phyloP scores from a whole-genome alignment of 1,140 invertebrate genomes.

The Diachasma alloeum region DNA sequence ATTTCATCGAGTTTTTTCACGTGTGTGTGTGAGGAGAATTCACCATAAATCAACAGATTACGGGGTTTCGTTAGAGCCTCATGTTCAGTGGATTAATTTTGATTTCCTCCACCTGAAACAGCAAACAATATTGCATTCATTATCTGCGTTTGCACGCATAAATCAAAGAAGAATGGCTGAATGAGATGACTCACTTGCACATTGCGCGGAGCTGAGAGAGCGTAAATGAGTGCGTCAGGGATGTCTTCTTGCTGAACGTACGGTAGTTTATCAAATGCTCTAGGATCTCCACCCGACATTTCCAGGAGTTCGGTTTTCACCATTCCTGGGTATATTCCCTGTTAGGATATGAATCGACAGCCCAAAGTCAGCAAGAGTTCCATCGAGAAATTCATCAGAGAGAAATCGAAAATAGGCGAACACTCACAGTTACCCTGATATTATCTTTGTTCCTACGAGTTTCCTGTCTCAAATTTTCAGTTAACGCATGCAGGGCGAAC shows the following conservation, averaged over 20 bases:
- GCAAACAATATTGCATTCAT: background rate
- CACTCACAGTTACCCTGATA: constrained; percentile 53
- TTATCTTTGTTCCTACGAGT: constrained; percentile 44
- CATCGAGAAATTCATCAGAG: background rate
- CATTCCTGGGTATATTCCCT: constrained; percentile 71
- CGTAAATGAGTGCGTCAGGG: constrained; percentile 64
- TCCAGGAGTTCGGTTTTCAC: constrained; percentile 67
- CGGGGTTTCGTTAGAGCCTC: background rate
- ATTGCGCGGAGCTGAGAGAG: constrained; percentile 61
- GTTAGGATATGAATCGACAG: constrained; percentile 30
- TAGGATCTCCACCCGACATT: constrained; percentile 32
- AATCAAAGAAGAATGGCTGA: background rate
- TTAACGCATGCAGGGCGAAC: constrained; percentile 62
- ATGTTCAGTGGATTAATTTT: constrained; percentile 34
- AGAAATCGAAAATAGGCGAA: background rate
- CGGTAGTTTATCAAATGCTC: constrained; percentile 22
- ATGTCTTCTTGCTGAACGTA: constrained; percentile 63
- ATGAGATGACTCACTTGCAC: constrained; percentile 61
- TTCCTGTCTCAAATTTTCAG: constrained; percentile 63
- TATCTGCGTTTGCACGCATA: background rate
- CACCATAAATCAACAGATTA: too few species aligned
- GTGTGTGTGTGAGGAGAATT: too few species aligned
- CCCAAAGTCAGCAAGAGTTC: background rate
- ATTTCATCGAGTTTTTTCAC: too few species aligned
- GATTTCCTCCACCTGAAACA: constrained; percentile 22